phyloP scores from a whole-genome alignment of 92 coral and sea anemone species.

The Zoanthus sansibaricus region DNA sequence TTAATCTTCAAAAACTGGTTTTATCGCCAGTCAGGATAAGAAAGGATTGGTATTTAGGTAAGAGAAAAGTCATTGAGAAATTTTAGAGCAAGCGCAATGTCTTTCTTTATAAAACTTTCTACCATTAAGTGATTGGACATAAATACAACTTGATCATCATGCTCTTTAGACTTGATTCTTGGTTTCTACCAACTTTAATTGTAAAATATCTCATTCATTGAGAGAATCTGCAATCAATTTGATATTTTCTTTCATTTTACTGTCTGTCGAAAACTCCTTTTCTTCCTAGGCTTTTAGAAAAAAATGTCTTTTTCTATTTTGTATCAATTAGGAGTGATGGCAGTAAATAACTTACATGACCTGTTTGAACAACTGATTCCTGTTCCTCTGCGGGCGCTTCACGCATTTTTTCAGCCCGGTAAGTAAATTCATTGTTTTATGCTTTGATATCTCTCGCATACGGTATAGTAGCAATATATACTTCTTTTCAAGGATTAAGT shows the following conservation, averaged over 20 bases:
- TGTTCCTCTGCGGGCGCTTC: background rate
- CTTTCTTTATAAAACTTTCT: too few relatives aligned
- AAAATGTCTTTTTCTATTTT: background rate
- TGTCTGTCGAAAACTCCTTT: background rate
- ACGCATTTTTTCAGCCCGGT: background rate
- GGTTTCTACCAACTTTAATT: too few relatives aligned
- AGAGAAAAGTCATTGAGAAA: too few relatives aligned
- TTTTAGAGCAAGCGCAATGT: too few relatives aligned
- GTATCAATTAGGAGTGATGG: background rate
- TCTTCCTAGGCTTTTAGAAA: background rate
- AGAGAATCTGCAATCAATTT: background rate
- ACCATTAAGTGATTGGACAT: too few relatives aligned
- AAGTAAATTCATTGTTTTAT: background rate
- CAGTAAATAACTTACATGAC: background rate
- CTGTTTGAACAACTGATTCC: background rate
- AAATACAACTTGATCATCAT: too few relatives aligned
- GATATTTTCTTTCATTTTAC: background rate
- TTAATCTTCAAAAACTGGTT: too few relatives aligned
- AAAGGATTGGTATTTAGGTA: too few relatives aligned
- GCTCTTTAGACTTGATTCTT: too few relatives aligned
- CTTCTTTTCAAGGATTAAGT: too few relatives aligned
- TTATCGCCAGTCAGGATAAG: too few relatives aligned
- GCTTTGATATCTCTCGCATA: background rate
- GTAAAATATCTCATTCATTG: background rate
- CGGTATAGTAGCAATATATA: background rate